Base-by-base conservation (phyloP, 2,888 invertebrate genomes). In the Xylota segnis region DNA sequence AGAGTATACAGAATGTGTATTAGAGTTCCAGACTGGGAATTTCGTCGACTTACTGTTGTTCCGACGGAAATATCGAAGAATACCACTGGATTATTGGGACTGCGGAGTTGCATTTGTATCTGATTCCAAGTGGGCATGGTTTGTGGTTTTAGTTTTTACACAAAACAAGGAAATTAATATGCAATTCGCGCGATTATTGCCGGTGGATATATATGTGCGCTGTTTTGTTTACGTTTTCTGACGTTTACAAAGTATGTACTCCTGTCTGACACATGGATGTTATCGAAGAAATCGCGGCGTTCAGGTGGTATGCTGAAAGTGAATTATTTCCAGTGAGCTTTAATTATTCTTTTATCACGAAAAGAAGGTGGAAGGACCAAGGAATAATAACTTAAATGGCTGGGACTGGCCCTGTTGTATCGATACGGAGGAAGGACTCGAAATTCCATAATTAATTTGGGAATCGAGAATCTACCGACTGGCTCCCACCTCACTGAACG, bases 11-110 rank as follows among this genome's bases (percentile, higher is more conserved):
- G 6, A 23, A 5, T 6, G 34, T 6, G 10, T 27, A 6, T 9
- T 37, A 2, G 0, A 9, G 18, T 56, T 52, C 14, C 9, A n/a
- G 2, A 37, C 12, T 12, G 12, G 4, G 10, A 2, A 7, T 3
- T 16, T 29, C 0, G n/a, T 14, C 4, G 14, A 90, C 93, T 92
- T 93, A 97, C 97, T 90, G 98, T 98, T 61, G 97, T 97, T 88
- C 99, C 99, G 18, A 99, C 98, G 12, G 97, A 96, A 47, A 99
- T 95, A 93, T 99, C 99, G 90, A 99, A 98, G 93, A 99, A 99
- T 9, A 99, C 99, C 10, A 99, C 98, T 0, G 99, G 99, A 92
- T 99, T 99, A 90, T 97, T 97, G 27, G 98, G 96, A 92, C 98
- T 96, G 88, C 97, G 94, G 63, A 98, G 93, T 91, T 98, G 98